Evolutionary conservation across 2,797 vertebrate genomes (phyloP).

Genomic region (Gadopsis marmoratus): DNA sequence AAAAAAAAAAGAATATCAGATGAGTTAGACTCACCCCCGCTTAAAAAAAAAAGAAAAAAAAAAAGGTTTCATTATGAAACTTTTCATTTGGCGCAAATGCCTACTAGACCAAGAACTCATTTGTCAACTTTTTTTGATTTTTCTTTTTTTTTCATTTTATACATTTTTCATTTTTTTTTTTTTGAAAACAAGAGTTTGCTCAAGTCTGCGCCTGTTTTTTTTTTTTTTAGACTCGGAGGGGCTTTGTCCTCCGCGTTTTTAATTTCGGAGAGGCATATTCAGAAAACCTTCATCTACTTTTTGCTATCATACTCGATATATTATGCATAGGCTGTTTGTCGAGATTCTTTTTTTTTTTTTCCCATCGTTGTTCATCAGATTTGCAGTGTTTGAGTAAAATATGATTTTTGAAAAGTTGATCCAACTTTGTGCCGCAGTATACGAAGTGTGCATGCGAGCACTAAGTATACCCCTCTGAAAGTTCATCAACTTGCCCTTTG

Average conservation of each 20-base stretch:
- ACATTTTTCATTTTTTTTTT: slow-evolving; percentile 59
- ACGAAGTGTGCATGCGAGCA: slow-evolving; percentile 86
- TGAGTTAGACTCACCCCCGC: slow-evolving; percentile 77
- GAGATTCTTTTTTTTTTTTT: slow-evolving; percentile 82
- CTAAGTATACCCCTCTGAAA: slow-evolving; percentile 82
- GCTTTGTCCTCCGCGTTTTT: slow-evolving; percentile 73
- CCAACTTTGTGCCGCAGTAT: slow-evolving; percentile 88
- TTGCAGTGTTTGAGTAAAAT: slow-evolving; percentile 86
- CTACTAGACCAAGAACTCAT: slow-evolving; percentile 85
- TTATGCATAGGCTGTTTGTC: slow-evolving; percentile 78
- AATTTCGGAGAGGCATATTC: slow-evolving; percentile 82
- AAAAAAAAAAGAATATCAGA: slow-evolving; percentile 66
- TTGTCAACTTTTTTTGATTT: slow-evolving; percentile 72
- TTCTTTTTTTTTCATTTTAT: slow-evolving; percentile 63
- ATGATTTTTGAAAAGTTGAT: slow-evolving; percentile 88
- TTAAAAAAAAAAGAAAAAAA: no score
- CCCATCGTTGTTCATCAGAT: slow-evolving; percentile 86
- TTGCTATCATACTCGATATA: slow-evolving; percentile 75
- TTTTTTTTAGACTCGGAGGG: slow-evolving; percentile 54
- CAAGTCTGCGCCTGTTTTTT: slow-evolving; percentile 74
- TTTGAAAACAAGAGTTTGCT: slow-evolving; percentile 58
- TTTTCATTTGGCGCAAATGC: slow-evolving; percentile 76
- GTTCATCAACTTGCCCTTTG: slow-evolving; percentile 84
- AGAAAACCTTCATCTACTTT: slow-evolving; percentile 85
- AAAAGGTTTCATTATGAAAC: slow-evolving; percentile 84